A percentile compares a stretch with the other conserved stretches of the same genome.
Evolutionary conservation across 2,797 vertebrate species (phyloP).

Genomic region (Mallotus villosus): DNA sequence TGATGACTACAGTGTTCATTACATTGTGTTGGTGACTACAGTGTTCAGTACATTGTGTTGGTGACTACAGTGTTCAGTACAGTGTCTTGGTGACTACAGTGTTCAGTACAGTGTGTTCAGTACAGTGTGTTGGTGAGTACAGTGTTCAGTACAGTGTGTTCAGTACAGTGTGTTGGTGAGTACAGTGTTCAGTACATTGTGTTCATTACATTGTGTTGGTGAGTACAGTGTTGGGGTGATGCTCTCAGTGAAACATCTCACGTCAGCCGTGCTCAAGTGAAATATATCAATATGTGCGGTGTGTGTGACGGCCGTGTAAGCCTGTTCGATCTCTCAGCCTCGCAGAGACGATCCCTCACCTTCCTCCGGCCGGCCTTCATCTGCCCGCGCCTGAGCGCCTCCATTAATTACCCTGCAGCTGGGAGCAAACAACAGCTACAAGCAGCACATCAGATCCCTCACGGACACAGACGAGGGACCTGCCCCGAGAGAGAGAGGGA

Average conservation of each 20-base stretch:
- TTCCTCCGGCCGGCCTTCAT: constrained; percentile 67
- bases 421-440: constrained; percentile 49
- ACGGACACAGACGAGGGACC: constrained; percentile 63
- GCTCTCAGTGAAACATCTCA: constrained; percentile 44
- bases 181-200: neutral
- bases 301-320: constrained; percentile 68
- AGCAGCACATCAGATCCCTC: constrained; percentile 34
- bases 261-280: constrained; percentile 51
- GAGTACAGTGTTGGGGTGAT: neutral
- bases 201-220: neutral
- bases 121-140: no score
- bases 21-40: no score
- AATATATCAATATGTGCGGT: constrained; percentile 70
- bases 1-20: no score
- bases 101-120: no score
- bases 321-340: constrained; percentile 62
- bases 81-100: no score
- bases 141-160: neutral
- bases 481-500: no score
- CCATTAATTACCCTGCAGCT: constrained; percentile 72
- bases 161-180: constrained; percentile 1
- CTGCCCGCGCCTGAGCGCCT: constrained; percentile 49
- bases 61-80: no score
- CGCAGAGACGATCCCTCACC: constrained; percentile 64
- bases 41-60: no score